Conservation (phyloP, 2,888 invertebrate genomes). For the Nasonia oneida region DNA sequence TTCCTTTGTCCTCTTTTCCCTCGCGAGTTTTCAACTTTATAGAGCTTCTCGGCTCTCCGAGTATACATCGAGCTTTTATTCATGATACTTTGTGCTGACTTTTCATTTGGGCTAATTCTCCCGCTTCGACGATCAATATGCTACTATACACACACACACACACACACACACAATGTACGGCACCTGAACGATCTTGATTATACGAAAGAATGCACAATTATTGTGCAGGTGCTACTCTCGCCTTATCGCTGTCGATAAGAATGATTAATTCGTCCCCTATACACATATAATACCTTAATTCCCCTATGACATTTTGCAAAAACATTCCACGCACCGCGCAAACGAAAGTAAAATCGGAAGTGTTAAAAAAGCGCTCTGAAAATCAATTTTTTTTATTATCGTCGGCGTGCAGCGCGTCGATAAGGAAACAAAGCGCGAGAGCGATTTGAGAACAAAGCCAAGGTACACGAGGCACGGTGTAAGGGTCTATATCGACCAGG, state of each 20-base stretch:
- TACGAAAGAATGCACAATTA: too few species aligned
- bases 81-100: not conserved
- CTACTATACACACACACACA: not conserved
- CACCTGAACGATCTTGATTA: not conserved
- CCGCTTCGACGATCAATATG: not conserved
- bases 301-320: not conserved
- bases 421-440: not conserved
- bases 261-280: not conserved
- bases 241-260: not conserved
- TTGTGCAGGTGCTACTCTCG: not conserved
- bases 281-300: not conserved
- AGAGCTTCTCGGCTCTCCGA: not conserved
- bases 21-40: not conserved
- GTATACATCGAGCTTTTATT: not conserved
- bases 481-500: constrained; percentile 1
- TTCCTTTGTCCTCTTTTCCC: not conserved
- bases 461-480: not conserved
- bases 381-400: not conserved
- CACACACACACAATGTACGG: not conserved
- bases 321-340: not conserved
- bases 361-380: not conserved
- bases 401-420: not conserved
- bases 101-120: not conserved
- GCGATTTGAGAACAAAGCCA: not conserved
- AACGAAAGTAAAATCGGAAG: not conserved